Base-by-base conservation (phyloP, 2,888 invertebrate species). In the Eilema sororculum region DNA sequence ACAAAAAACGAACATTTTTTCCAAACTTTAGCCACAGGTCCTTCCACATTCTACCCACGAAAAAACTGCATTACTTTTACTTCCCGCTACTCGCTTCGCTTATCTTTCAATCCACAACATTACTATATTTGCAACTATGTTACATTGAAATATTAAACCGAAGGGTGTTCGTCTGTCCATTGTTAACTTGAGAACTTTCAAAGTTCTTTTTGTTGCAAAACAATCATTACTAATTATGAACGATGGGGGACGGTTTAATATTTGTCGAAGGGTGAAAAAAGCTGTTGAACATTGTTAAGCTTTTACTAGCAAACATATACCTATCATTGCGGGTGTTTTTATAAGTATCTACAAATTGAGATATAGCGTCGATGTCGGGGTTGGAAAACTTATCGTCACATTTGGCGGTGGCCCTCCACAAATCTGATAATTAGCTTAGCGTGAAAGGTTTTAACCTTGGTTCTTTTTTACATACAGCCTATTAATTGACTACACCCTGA, bases 111-210 rank as follows among this genome's bases (percentile, higher is more conserved):
- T 12, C 52, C 30, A n/a, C 71, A 69, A 73, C 66, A 72, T 37
- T 71, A 68, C 65, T 69, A 25, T 80, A 78, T 82, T 82, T 82
- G 80, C 79, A 79, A 80, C 73, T 77, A 77, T 84, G 83, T 86
- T 89, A 92, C 90, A 87, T 89, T 91, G 88, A 93, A 92, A 91
- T 92, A 91, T 93, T 89, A 86, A 90, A 80, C 77, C 74, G 83
- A 87, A 90, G 91, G 91, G 83, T 73, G 85, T 78, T 80, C 89
- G 86, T 90, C 91, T 89, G 85, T 81, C 81, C 78, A 89, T 90
- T 90, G 91, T 91, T 90, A 87, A 81, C 81, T 86, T 78, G 80
- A 88, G 86, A 85, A 85, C 80, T 83, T 85, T 91, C 90, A 89
- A 85, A 80, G 84, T 86, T 85, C 83, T 81, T 86, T 84, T 86